A percentile compares a stretch with the other conserved stretches of the same genome.
Conservation (phyloP, 2,797 vertebrate genomes). For the Bovichtus variegatus region DNA sequence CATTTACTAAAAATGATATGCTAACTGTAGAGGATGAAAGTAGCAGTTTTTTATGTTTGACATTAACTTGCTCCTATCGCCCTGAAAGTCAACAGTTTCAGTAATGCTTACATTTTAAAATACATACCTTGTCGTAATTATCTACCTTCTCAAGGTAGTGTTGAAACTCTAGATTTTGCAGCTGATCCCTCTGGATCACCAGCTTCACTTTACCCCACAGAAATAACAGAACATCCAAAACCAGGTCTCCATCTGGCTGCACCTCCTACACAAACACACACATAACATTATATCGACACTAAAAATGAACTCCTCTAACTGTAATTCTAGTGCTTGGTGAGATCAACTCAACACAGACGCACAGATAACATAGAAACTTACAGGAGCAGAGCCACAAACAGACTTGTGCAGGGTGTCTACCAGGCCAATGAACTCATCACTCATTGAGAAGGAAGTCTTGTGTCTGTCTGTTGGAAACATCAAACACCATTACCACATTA, state of each 20-base stretch:
- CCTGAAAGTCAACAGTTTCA: not conserved
- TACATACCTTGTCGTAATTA: conserved; percentile 84
- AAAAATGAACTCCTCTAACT: not conserved
- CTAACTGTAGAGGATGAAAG: not conserved
- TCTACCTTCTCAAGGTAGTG: conserved; percentile 77
- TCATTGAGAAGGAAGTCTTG: conserved; percentile 67
- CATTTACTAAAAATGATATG: not conserved
- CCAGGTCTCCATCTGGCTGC: conserved; percentile 88
- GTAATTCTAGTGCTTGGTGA: not conserved
- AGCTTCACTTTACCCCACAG: conserved; percentile 91
- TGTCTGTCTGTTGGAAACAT: conserved; percentile 74
- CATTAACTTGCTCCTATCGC: not conserved
- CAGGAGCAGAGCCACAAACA: conserved; percentile 83
- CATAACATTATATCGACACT: not conserved
- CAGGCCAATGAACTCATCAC: conserved; percentile 83
- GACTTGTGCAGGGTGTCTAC: conserved; percentile 84
- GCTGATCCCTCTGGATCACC: conserved; percentile 80
- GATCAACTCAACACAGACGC: not conserved
- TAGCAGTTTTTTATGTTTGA: not conserved
- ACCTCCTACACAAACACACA: conserved; percentile 78
- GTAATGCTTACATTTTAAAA: conserved; percentile 3
- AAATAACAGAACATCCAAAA: conserved; percentile 86
- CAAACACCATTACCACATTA: not conserved
- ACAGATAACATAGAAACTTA: conserved; percentile 72
- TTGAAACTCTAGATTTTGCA: conserved; percentile 70